phyloP scores from a whole-genome alignment of 2,113 vertebrate genomes.

The Hydrochoerus hydrochaeris region DNA sequence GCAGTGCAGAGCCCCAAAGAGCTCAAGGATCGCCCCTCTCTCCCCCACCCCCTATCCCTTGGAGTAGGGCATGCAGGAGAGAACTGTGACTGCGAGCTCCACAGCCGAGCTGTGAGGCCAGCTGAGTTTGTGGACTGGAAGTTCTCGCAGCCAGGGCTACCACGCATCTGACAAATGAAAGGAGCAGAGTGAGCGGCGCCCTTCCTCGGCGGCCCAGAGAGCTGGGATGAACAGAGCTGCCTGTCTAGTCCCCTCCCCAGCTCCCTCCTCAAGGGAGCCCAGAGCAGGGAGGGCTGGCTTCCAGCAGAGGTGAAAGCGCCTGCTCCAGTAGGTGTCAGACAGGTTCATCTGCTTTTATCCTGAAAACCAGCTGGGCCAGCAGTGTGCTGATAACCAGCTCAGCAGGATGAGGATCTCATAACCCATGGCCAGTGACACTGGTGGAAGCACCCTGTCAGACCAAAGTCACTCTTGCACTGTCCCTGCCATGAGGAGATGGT shows the following conservation, averaged over 20 bases:
- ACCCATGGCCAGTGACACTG: neutral
- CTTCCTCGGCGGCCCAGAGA: no score
- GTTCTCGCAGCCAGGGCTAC: neutral
- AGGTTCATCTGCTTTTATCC: constrained; percentile 68
- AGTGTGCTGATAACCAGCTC: constrained; percentile 53
- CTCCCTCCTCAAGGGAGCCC: neutral
- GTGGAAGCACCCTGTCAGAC: neutral
- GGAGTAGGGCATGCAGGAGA: neutral
- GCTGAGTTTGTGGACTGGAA: neutral
- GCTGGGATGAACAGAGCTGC: no score
- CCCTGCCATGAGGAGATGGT: neutral
- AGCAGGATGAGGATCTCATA: neutral
- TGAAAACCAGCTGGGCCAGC: constrained; percentile 56
- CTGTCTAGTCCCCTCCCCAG: no score
- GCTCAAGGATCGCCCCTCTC: no score
- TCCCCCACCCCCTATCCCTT: no score
- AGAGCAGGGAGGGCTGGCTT: constrained; percentile 16
- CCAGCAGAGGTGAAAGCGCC: constrained; percentile 1
- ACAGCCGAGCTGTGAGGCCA: neutral
- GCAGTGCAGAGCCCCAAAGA: no score
- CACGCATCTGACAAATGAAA: neutral
- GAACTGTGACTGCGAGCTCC: neutral
- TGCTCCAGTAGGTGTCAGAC: constrained; percentile 39
- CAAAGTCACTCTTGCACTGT: neutral
- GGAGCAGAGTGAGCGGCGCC: neutral